phyloP scores from a whole-genome alignment of 2,797 vertebrate genomes.

The Antrozous pallidus region DNA sequence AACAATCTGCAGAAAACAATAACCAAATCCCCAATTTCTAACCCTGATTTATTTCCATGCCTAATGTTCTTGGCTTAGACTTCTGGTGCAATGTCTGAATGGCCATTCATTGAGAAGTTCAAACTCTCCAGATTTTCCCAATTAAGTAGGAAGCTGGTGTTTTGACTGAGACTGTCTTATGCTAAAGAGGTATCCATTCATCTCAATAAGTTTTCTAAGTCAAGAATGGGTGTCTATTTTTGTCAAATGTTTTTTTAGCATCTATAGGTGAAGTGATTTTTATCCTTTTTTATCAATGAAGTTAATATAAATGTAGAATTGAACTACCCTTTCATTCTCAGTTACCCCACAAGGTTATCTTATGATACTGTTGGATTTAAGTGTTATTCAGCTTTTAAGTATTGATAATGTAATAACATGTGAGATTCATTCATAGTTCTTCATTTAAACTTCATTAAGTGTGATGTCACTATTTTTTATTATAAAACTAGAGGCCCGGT shows the following conservation, averaged over 20 bases:
- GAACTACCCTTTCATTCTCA: neutral
- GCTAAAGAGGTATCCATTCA: neutral
- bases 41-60: neutral
- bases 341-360: too few species aligned
- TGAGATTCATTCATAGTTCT: too few species aligned
- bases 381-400: too few species aligned
- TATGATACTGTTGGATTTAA: too few species aligned
- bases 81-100: neutral
- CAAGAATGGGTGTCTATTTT: neutral
- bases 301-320: neutral
- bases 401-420: too few species aligned
- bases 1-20: neutral
- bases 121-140: neutral
- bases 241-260: neutral
- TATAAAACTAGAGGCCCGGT: too few species aligned
- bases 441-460: too few species aligned
- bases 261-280: neutral
- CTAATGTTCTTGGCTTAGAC: neutral
- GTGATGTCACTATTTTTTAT: too few species aligned
- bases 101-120: neutral
- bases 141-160: neutral
- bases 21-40: neutral
- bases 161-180: neutral
- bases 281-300: neutral
- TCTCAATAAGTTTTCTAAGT: neutral